Evolutionary conservation across 1,140 invertebrate species (phyloP).

Genomic region (Nebria ingens): DNA sequence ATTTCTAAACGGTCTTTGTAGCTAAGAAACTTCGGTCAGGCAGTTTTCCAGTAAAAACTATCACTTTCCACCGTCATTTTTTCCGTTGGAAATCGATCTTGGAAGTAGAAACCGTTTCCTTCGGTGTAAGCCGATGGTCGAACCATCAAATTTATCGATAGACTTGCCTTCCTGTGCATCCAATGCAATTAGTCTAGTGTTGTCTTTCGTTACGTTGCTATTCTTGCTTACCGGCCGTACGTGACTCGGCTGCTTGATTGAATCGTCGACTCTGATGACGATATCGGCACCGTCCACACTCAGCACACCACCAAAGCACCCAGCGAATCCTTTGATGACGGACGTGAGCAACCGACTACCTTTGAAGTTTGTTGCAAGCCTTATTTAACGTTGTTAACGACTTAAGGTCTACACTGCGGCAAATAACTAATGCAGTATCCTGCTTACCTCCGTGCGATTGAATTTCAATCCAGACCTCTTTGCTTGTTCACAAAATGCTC

Average conservation of each 20-base stretch:
- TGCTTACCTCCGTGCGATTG: background rate
- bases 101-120: background rate
- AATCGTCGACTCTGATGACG: no score
- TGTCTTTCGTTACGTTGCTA: background rate
- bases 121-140: background rate
- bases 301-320: slow-evolving; percentile 4
- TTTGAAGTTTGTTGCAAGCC: slow-evolving; percentile 8
- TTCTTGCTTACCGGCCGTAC: slow-evolving; percentile 4
- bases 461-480: background rate
- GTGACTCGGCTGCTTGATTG: slow-evolving; percentile 2
- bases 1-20: slow-evolving; percentile 6
- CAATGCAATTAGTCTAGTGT: slow-evolving; percentile 1
- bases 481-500: background rate
- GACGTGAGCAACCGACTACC: background rate
- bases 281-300: background rate
- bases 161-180: background rate
- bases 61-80: background rate
- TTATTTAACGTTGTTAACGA: slow-evolving; percentile 9
- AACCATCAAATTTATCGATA: background rate
- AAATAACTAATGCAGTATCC: slow-evolving; percentile 1
- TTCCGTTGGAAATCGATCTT: background rate
- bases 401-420: slow-evolving; percentile 3
- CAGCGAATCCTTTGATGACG: background rate
- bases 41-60: slow-evolving; percentile 9
- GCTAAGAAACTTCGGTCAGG: slow-evolving; percentile 2